Base-by-base conservation (phyloP, 2,113 vertebrate species). In the Zosterops hypoxanthus region DNA sequence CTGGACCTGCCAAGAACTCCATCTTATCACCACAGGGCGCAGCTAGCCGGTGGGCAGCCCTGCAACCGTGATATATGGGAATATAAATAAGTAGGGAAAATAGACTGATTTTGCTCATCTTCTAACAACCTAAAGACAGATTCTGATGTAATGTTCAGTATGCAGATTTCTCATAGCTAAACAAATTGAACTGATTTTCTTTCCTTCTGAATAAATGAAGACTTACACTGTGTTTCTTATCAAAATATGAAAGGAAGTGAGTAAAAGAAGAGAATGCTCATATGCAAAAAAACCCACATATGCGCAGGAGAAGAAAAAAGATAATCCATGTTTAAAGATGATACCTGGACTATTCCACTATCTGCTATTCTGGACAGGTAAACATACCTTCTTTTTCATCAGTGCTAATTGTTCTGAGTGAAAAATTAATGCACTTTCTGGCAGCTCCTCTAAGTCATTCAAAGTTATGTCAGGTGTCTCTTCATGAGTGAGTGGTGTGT, bases 211-310 rank as follows among this genome's bases (percentile, higher is more conserved):
- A 28, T 24, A 68, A 22, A 55, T 55, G 28, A 17, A 75, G 20
- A 47, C 6, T 53, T 81, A 26, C 9, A n/a, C 23, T 82, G 5
- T 66, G 9, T 78, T 73, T 39, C 31, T 73, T 14, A 57, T 70
- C 7, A 57, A 36, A 65, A 34, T 69, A 53, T 23, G 34, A 19
- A 44, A 60, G 6, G 14, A 8, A 72, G 4, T 49, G 6, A 69
- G 23, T 55, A 52, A 83, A 88, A 71, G 19, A 80, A 60, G 18
- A 63, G 3, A 36, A 72, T 2, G 1, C 1, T 77, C 2, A 8
- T 34, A 36, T 1, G 0, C 15, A 53, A 63, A 71, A 71, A 23
- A 8, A 1, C 1, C 4, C 9, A 26, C 8, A 4, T 34, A 5
- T 21, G 2, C 69, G 5, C 29, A 60, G 20, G 15, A 68, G 12